Evolutionary conservation across 1,140 invertebrate species (phyloP), one percentile per base, ranked within the genome.

Genomic region (Pseudomyrmex sp.): DNA sequence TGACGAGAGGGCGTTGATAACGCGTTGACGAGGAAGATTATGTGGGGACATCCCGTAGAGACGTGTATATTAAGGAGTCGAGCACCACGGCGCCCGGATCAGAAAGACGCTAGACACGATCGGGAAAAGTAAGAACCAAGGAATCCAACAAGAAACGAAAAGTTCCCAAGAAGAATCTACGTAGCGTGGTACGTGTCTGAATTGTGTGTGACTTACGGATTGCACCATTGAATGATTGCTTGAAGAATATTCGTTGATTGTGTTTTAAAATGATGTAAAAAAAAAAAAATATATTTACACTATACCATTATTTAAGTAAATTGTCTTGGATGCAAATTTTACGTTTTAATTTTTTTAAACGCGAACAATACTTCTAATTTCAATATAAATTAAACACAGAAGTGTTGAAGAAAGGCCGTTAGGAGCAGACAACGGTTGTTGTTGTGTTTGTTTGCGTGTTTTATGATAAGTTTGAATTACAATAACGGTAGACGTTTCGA

Each of bases 21-120:
- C 73, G 52, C 62, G 65, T 66, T 52, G 69, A 73, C 54, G 72
- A 13, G 48, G 20, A 35, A 35, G 35, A 46, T 50, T 23, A 35
- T 13, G 82, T 70, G 76, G 83, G 88, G 83, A 87, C 88, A 87
- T 85, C 89, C 76, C 88, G 79, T 84, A 77, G 92, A 86, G 89
- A 91, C 84, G 92, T 93, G 92, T 92, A 92, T 94, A 94, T 93
- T 93, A 94, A 90, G 91, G 35, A 88, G 90, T 86, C 59, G 87
- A 76, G 90, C 93, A 84, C 90, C 87, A 86, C 90, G 90, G 91
- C 89, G 89, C 85, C 77, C 65, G 84, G 88, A 91, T 92, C 93
- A 94, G 90, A 94, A 93, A 90, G 91, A 88, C 84, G 82, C 85
- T 82, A 76, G 86, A 91, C 90, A 83, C 88, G 79, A 83, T 75